phyloP scores from a whole-genome alignment of 2,797 vertebrate genomes.

The Megalops cyprinoides region DNA sequence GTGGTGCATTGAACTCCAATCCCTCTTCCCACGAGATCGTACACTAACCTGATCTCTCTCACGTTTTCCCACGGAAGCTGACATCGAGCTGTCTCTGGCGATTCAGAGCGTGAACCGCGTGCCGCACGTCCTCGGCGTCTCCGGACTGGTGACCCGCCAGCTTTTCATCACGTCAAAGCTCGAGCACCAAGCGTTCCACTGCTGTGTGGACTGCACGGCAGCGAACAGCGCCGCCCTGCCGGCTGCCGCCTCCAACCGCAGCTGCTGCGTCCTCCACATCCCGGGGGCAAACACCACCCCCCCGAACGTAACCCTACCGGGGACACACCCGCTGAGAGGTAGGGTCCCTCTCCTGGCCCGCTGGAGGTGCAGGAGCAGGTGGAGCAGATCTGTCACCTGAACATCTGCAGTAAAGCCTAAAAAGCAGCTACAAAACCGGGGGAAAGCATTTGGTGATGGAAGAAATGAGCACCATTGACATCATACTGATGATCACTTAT shows the following conservation, averaged over 20 bases:
- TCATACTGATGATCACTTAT: too few species aligned
- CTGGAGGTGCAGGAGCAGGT: too few species aligned
- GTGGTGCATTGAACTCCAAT: background rate
- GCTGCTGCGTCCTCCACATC: slow-evolving; percentile 61
- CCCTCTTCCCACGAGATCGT: background rate
- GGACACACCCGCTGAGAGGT: background rate
- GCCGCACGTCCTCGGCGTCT: slow-evolving; percentile 55
- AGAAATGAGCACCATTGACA: too few species aligned
- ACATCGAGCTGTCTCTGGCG: slow-evolving; percentile 51
- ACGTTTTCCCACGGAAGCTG: slow-evolving; percentile 4
- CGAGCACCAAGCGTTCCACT: slow-evolving; percentile 50
- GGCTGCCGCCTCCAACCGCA: slow-evolving; percentile 50
- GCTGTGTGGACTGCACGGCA: slow-evolving; percentile 45
- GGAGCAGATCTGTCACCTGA: too few species aligned
- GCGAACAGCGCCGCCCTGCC: background rate
- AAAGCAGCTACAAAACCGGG: too few species aligned
- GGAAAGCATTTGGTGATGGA: too few species aligned
- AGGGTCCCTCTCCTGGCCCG: background rate
- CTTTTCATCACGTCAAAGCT: slow-evolving; percentile 46
- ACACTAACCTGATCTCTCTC: background rate
- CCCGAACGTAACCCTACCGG: slow-evolving; percentile 26
- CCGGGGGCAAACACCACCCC: slow-evolving; percentile 57
- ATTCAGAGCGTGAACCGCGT: slow-evolving; percentile 46
- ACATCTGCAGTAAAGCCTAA: too few species aligned
- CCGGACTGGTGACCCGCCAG: slow-evolving; percentile 47